Base-by-base conservation (phyloP, 2,888 invertebrate genomes). In the Nebria brevicollis region DNA sequence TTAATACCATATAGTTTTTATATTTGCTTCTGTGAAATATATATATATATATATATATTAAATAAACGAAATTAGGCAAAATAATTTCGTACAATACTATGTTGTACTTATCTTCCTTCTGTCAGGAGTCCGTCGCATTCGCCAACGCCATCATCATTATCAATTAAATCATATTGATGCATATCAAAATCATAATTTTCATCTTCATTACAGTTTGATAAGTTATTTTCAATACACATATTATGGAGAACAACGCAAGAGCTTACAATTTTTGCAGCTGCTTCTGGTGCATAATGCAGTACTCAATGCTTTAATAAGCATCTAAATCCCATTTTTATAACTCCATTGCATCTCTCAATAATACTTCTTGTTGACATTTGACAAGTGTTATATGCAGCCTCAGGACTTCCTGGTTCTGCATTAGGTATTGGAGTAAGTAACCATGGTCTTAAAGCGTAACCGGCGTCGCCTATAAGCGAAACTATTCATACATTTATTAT, bases 191-290 rank as follows among this genome's bases (percentile, higher is more conserved):
- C n/a, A n/a, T n/a, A n/a, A n/a, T n/a, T n/a, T n/a, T n/a, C n/a
- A n/a, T n/a, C n/a, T n/a, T n/a, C n/a, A n/a, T n/a, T n/a, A n/a
- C n/a, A n/a, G n/a, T n/a, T n/a, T n/a, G n/a, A n/a, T n/a, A 83
- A 25, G 65, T 82, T 81, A 76, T 83, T 76, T 26, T 81, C 66
- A 34, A 84, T 77, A 72, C 84, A 83, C 82, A 84, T 83, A 64
- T 84, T 84, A 65, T 85, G 84, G 10, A 85, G 78, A n/a, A 84
- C 76, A 6, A 66, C 66, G 77, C 85, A 85, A 5, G 85, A 77
- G 77, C 84, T 83, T 8, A 84, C 79, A 65, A 84, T 84, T 73
- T 79, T 81, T 43, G 83, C 73, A 15, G 83, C 82, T 73, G 54
- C 76, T 43, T 42, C 77, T 20, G 84, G 84, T 10, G 26, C 20